These are phyloP conservation scores for Drosophila nebulosa DNA, from an alignment of 1,140 invertebrate species.

Conservation along the genomic window DNA sequence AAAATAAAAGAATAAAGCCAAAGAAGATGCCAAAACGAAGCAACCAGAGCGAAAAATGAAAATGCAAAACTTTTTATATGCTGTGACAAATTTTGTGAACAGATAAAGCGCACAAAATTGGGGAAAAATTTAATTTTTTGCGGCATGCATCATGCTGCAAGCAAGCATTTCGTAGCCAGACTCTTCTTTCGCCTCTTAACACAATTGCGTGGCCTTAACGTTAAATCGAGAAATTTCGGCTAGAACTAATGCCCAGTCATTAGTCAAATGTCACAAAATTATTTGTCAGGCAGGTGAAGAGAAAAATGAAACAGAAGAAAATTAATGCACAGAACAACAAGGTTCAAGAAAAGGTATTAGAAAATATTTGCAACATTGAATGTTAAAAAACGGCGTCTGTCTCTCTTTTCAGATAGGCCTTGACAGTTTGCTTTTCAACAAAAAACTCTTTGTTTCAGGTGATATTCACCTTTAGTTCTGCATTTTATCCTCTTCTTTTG, in stretches of 20 bases:
- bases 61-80: constrained; percentile 73
- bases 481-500: too few relatives aligned
- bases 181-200: constrained; percentile 17
- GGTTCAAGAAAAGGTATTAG: not conserved
- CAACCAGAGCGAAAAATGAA: constrained; percentile 31
- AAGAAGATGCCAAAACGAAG: not conserved
- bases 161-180: not conserved
- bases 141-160: constrained; percentile 24
- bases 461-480: too few relatives aligned
- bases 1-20: constrained; percentile 12
- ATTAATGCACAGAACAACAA: constrained; percentile 12
- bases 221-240: constrained; percentile 75
- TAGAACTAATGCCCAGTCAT: constrained; percentile 68
- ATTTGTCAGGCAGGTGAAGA: constrained; percentile 33
- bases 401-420: too few relatives aligned
- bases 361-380: not conserved
- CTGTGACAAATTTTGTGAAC: constrained; percentile 74
- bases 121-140: constrained; percentile 54
- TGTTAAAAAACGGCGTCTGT: too few relatives aligned
- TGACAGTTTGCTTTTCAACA: too few relatives aligned
- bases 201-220: constrained; percentile 36
- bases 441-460: too few relatives aligned
- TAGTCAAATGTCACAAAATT: constrained; percentile 73
- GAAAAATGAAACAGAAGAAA: constrained; percentile 23
- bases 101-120: constrained; percentile 62